Base-by-base conservation (phyloP, 64 coral and sea anemone genomes). In the Platygyra sinensis region DNA sequence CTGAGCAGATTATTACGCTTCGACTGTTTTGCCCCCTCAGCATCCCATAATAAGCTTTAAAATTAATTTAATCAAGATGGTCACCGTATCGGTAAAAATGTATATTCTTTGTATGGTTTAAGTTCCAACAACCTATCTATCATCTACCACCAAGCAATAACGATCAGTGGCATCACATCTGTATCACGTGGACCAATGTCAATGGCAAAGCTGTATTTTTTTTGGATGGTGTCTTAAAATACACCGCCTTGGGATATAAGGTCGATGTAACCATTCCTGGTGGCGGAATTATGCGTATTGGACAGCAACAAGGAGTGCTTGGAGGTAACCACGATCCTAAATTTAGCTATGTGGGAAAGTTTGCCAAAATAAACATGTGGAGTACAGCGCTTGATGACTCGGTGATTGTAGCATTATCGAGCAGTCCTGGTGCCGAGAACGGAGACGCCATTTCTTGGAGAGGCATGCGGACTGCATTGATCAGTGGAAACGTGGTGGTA, bases 391-490 rank as follows among this genome's bases (percentile, higher is more conserved):
- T 79, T 10, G 25, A 20, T n/a, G 76, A 9, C 2, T 55, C 49
- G 3, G 46, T 29, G 76, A 79, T 79, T 13, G 51, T 27, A 9
- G 51, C 51, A 12, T 46, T 79, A 57, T 50, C 14, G 19, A 55
- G 24, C 13, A 54, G 10, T 28, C 76, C 76, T 13, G 76, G 22
- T 14, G 51, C 76, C 3, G 76, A 79, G 11, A 79, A 13, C 55
- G 76, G 76, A 28, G 51, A 79, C 51, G 22, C 55, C 18, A 24
- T 79, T 20, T 79, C 76, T 5, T 79, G 76, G 76, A 59, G 50
- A 79, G 14, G 28, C 76, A 54, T 79, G 16, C 76, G 76, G 10
- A 79, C 20, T 69, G 65, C 65, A 79, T 10, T 29, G 3, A 77
- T 38, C 33, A 14, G 2, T 57, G 76, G 76, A 8, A 25, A 55